A percentile compares a stretch with the other conserved stretches of the same genome.
phyloP scores from a whole-genome alignment of 2,797 vertebrate species.

The Phaenicophaeus curvirostris region DNA sequence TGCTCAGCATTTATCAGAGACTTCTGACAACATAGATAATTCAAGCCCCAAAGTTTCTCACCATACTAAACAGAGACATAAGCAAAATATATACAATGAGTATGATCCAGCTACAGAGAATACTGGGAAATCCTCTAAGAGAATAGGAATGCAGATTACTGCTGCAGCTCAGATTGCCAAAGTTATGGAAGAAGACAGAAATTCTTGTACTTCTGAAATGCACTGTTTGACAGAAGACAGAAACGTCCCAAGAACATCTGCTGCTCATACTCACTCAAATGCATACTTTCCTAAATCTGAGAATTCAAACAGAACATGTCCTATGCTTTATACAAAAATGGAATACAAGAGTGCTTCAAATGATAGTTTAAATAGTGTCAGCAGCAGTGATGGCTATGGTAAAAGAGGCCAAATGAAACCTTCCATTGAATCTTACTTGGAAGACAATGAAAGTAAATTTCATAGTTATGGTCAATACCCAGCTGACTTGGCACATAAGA shows the following conservation, averaged over 20 bases:
- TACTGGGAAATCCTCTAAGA: constrained; percentile 77
- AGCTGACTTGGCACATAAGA: constrained; percentile 93
- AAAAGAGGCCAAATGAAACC: constrained; percentile 93
- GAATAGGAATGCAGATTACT: constrained; percentile 80
- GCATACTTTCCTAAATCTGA: constrained; percentile 82
- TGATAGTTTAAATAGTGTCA: constrained; percentile 93
- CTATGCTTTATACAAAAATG: constrained; percentile 79
- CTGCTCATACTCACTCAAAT: constrained; percentile 76
- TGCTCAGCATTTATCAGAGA: constrained; percentile 93
- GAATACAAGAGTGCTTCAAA: constrained; percentile 89
- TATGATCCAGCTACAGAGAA: constrained; percentile 76
- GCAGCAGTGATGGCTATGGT: constrained; percentile 91
- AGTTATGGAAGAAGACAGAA: constrained; percentile 85
- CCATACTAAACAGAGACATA: constrained; percentile 83
- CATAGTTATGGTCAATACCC: constrained; percentile 92
- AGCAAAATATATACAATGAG: constrained; percentile 81
- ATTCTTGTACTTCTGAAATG: constrained; percentile 72
- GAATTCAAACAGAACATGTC: constrained; percentile 76
- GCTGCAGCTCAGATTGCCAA: constrained; percentile 80
- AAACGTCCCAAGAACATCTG: constrained; percentile 65
- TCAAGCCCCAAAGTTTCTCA: constrained; percentile 90
- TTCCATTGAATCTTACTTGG: constrained; percentile 85
- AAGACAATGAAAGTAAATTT: constrained; percentile 88
- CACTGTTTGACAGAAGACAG: constrained; percentile 80
- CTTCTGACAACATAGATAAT: constrained; percentile 95